Base-by-base conservation (phyloP, 2,888 invertebrate species). In the Mylabris sibirica region DNA sequence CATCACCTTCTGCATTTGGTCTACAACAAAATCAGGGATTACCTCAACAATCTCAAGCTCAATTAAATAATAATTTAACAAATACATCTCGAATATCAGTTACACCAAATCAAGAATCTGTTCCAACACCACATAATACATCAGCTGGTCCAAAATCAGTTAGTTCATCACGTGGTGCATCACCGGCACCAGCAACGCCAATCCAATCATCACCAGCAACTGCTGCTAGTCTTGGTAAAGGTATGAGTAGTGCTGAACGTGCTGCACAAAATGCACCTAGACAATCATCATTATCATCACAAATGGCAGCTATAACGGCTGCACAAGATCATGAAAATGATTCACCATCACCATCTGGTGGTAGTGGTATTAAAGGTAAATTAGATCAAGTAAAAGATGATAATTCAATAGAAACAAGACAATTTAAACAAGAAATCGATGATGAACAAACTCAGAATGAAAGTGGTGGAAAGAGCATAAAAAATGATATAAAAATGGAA, bases 231-330 rank as follows among this genome's bases (percentile, higher is more conserved):
- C 78, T 88, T 59, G 88, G 88, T 68, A 86, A 86, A 80, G 86
- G 88, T 70, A 87, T 88, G 89, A 86, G 86, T 63, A 85, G 86
- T 73, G 85, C 87, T 65, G 87, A 88, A 72, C 81, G 88, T 66
- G 87, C 87, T 0, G 87, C 87, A 0, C 78, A 86, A 11, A 86
- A 86, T 66, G 85, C 87, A 0, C 85, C 87, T 0, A 84, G 86
- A 1, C 84, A 87, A 74, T 87, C 89, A 20, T 85, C 83, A 59
- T 87, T 90, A 81, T 91, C 92, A 22, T 91, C 92, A 11, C 91
- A 92, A 82, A 90, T 91, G 89, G 91, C 92, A 14, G 92, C 92
- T 4, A 88, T 92, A 64, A 90, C 89, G 75, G 91, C 91, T 5
- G 91, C 92, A 0, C 87, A 91, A 34, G 90, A 90, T 75, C 88